A percentile compares a stretch with the other conserved stretches of the same genome.
phyloP scores from a whole-genome alignment of 2,113 vertebrate genomes.

The Lampris megalopsis region DNA sequence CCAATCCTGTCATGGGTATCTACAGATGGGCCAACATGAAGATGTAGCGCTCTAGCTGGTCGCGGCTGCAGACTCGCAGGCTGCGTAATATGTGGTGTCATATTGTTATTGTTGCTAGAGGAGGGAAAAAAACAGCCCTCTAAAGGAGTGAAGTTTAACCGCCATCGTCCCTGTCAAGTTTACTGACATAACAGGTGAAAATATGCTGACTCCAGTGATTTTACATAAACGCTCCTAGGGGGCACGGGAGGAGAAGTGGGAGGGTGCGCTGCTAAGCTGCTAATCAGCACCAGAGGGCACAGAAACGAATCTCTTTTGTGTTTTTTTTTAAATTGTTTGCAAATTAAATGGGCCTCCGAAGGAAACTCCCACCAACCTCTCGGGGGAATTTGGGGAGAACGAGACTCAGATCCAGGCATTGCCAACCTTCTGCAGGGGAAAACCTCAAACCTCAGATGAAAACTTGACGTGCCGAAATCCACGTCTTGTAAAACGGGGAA shows the following conservation, averaged over 20 bases:
- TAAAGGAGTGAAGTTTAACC: neutral
- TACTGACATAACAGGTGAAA: conserved; percentile 25
- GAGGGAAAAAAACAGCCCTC: neutral
- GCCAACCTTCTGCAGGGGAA: conserved; percentile 15
- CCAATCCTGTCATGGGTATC: neutral
- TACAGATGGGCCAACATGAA: neutral
- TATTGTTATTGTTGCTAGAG: neutral
- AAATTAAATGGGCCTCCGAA: conserved; percentile 63
- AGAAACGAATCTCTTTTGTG: conserved; percentile 57
- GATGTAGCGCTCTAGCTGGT: too few species aligned
- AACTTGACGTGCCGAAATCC: conserved; percentile 29
- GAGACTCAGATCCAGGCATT: conserved; percentile 26
- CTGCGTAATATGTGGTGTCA: neutral
- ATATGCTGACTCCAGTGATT: conserved; percentile 32
- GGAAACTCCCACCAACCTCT: conserved; percentile 33
- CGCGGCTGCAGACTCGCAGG: neutral
- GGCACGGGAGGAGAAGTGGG: conserved; percentile 6
- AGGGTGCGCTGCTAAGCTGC: conserved; percentile 41
- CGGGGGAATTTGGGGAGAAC: conserved; percentile 34
- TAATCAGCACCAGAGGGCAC: conserved; percentile 49
- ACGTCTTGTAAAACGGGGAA: conserved; percentile 32
- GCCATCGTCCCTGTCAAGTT: conserved; percentile 2
- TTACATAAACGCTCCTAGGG: conserved; percentile 35
- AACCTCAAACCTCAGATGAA: conserved; percentile 24
- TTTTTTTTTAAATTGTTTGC: conserved; percentile 68